Conservation (phyloP, 1,140 invertebrate genomes). For the Plectrocnemia conspersa region DNA sequence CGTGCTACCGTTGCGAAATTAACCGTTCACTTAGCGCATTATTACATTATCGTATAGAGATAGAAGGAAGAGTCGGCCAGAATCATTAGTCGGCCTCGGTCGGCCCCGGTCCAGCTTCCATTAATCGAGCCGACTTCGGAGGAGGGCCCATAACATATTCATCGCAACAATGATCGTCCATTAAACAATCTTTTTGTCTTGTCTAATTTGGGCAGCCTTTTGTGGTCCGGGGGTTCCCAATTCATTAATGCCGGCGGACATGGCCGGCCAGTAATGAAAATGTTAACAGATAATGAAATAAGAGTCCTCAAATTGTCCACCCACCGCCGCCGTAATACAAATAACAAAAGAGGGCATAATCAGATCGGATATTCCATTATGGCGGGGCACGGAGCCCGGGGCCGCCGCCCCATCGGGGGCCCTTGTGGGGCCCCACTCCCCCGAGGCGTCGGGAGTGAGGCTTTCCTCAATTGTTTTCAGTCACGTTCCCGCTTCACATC, state of each 20-base stretch:
- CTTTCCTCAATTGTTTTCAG: slow-evolving; percentile 34
- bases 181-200: slow-evolving; percentile 31
- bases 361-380: slow-evolving; percentile 36
- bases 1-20: too few species aligned
- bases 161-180: slow-evolving; percentile 26
- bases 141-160: slow-evolving; percentile 12
- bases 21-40: too few species aligned
- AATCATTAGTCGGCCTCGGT: too few species aligned
- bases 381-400: slow-evolving; percentile 29
- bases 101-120: too few species aligned
- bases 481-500: slow-evolving; percentile 33
- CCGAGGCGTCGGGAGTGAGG: slow-evolving; percentile 16
- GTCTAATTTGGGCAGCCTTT: slow-evolving; percentile 27
- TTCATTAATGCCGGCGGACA: slow-evolving; percentile 27
- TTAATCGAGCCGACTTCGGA: slow-evolving; percentile 8
- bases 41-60: too few species aligned
- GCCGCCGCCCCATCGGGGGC: slow-evolving; percentile 12
- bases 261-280: slow-evolving; percentile 26
- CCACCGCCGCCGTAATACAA: slow-evolving; percentile 25
- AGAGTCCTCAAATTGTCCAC: slow-evolving; percentile 27
- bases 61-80: too few species aligned
- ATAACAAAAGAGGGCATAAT: slow-evolving; percentile 36
- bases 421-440: slow-evolving; percentile 12
- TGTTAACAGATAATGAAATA: slow-evolving; percentile 30
- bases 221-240: slow-evolving; percentile 23